phyloP scores from a whole-genome alignment of 2,888 invertebrate species.

The Ectobius pallidus region DNA sequence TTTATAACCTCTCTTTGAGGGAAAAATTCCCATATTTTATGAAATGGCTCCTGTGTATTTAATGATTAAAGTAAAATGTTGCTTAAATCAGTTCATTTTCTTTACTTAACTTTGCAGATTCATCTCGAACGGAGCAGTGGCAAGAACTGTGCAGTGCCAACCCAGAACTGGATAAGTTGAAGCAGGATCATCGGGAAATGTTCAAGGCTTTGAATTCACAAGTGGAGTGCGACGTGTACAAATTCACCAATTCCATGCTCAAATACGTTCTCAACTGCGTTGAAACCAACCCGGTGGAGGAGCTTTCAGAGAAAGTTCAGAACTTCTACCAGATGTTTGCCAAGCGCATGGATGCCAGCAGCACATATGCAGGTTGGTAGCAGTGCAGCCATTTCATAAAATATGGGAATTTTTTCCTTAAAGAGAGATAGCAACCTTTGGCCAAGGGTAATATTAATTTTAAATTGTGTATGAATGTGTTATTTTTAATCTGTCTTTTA shows the following conservation, averaged over 20 bases:
- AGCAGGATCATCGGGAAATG: constrained; percentile 57
- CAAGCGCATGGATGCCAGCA: constrained; percentile 72
- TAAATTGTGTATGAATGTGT: too few species aligned
- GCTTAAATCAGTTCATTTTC: too few species aligned
- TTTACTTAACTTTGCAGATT: too few species aligned
- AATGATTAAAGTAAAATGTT: too few species aligned
- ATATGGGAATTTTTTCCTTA: too few species aligned
- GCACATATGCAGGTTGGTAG: constrained; percentile 64
- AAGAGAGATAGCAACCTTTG: too few species aligned
- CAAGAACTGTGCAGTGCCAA: constrained; percentile 45
- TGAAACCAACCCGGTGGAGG: constrained; percentile 72
- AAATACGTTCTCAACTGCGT: constrained; percentile 66
- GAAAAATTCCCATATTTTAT: too few species aligned
- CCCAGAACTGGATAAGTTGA: constrained; percentile 51
- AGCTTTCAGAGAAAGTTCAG: constrained; percentile 88
- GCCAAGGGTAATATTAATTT: too few species aligned
- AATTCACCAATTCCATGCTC: constrained; percentile 71
- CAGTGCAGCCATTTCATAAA: too few species aligned
- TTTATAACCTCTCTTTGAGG: too few species aligned
- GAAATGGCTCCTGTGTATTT: too few species aligned
- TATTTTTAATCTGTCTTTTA: too few species aligned
- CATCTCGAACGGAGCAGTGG: constrained; percentile 43
- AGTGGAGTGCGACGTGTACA: constrained; percentile 68
- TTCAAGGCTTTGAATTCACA: constrained; percentile 54
- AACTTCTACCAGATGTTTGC: constrained; percentile 84